phyloP scores from a whole-genome alignment of 2,888 invertebrate genomes.

The Liopterus haemorrhoidalis region DNA sequence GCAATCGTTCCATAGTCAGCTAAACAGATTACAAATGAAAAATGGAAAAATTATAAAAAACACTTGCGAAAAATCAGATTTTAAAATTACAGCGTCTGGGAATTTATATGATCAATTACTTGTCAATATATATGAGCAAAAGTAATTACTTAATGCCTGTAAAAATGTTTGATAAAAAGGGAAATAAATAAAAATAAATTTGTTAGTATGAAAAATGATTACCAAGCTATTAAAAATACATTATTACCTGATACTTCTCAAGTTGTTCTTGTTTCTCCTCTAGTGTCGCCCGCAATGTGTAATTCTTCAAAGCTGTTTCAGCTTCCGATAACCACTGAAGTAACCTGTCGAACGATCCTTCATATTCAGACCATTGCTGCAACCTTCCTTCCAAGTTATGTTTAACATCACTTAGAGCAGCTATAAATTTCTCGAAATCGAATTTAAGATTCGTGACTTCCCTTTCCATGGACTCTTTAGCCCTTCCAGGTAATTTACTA shows the following conservation, averaged over 20 bases:
- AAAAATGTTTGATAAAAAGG: too few relatives aligned
- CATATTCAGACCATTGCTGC: slow-evolving; percentile 88
- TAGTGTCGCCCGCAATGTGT: slow-evolving; percentile 71
- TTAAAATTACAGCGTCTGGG: too few relatives aligned
- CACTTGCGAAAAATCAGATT: too few relatives aligned
- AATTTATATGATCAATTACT: too few relatives aligned
- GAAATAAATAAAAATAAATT: not conserved
- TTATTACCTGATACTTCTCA: slow-evolving; percentile 78
- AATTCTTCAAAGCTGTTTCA: slow-evolving; percentile 79
- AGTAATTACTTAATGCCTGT: too few relatives aligned
- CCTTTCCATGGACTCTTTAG: slow-evolving; percentile 78
- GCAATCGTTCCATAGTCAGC: too few relatives aligned
- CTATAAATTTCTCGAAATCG: slow-evolving; percentile 76
- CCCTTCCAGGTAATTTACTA: slow-evolving; percentile 68
- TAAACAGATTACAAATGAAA: too few relatives aligned
- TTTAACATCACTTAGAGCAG: slow-evolving; percentile 69
- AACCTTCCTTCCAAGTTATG: slow-evolving; percentile 76
- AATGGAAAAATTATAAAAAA: too few relatives aligned
- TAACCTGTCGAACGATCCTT: slow-evolving; percentile 74
- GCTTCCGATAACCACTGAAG: slow-evolving; percentile 80
- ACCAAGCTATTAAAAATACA: slow-evolving; percentile 13
- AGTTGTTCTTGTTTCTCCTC: slow-evolving; percentile 89
- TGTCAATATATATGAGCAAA: too few relatives aligned
- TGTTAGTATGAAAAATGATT: too few relatives aligned
- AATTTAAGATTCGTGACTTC: slow-evolving; percentile 74